Evolutionary conservation across 2,113 vertebrate genomes (phyloP).

Genomic region (Myrmecophaga tridactyla): DNA sequence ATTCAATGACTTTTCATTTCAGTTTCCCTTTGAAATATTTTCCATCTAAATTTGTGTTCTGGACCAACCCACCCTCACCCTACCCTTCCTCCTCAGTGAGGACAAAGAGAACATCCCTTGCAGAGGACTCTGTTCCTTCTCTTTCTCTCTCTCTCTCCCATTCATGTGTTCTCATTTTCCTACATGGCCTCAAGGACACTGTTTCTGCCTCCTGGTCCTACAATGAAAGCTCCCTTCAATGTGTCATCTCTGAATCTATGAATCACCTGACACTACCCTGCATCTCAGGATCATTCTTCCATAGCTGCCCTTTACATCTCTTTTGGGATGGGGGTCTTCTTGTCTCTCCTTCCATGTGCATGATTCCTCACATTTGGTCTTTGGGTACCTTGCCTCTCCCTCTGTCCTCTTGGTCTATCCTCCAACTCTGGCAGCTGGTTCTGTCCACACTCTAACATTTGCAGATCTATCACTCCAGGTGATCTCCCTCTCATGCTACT

Average conservation of each 20-base stretch:
- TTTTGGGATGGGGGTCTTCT: too few relatives aligned
- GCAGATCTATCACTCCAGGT: too few relatives aligned
- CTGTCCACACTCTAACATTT: too few relatives aligned
- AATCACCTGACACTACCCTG: too few relatives aligned
- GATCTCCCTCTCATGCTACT: background rate
- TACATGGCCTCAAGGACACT: accelerated
- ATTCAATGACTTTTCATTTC: background rate
- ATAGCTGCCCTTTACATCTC: background rate
- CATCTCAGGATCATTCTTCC: background rate
- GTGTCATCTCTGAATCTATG: background rate
- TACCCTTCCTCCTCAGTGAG: too few relatives aligned
- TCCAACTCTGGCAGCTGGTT: background rate
- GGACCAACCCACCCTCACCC: background rate
- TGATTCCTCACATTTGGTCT: too few relatives aligned
- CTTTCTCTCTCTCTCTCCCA: too few relatives aligned
- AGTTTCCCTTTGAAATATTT: background rate
- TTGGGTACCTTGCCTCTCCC: too few relatives aligned
- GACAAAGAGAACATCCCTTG: background rate
- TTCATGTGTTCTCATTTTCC: too few relatives aligned
- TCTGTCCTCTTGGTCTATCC: too few relatives aligned
- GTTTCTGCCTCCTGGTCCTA: accelerated
- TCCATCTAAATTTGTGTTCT: background rate
- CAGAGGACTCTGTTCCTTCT: background rate
- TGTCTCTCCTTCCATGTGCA: too few relatives aligned
- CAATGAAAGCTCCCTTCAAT: too few relatives aligned